These are phyloP conservation scores for Medauroidea extradentata DNA, from an alignment of 1,140 invertebrate genomes.

Conservation along the genomic window DNA sequence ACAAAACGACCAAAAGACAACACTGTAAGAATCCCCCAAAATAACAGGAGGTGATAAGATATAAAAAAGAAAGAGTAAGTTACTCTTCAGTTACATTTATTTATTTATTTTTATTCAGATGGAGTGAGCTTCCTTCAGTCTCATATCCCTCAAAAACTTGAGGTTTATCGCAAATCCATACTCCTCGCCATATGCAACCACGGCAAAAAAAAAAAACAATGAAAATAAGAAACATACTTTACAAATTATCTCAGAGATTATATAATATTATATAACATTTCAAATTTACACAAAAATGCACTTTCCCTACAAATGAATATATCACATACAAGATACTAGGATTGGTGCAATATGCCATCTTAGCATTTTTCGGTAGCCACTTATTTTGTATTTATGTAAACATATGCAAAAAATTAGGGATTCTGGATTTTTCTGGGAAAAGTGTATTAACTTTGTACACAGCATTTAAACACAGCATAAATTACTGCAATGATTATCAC, in stretches of 20 bases:
- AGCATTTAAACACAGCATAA: background rate
- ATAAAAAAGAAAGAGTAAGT: conserved; percentile 1
- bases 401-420: conserved; percentile 10
- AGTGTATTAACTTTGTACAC: conserved; percentile 4
- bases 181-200: conserved; percentile 19
- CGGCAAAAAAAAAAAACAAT: conserved; percentile 11
- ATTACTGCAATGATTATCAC: background rate
- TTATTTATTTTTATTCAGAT: conserved; percentile 15
- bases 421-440: conserved; percentile 19
- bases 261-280: conserved; percentile 14
- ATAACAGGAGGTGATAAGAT: conserved; percentile 7
- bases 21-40: conserved; percentile 6
- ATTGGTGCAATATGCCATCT: conserved; percentile 22
- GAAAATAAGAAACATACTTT: conserved; percentile 14
- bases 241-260: conserved; percentile 5
- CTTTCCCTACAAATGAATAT: conserved; percentile 29
- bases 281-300: conserved; percentile 27
- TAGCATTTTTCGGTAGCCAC: conserved; percentile 7
- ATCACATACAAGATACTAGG: conserved; percentile 28
- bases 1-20: conserved; percentile 1
- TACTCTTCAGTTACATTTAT: conserved; percentile 1
- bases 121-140: conserved; percentile 30
- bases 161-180: conserved; percentile 10
- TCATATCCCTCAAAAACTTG: conserved; percentile 25
- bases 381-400: conserved; percentile 7